Evolutionary conservation across 2,797 vertebrate species (phyloP), one percentile per base, ranked within the genome.

Genomic region (Tachyglossus aculeatus): DNA sequence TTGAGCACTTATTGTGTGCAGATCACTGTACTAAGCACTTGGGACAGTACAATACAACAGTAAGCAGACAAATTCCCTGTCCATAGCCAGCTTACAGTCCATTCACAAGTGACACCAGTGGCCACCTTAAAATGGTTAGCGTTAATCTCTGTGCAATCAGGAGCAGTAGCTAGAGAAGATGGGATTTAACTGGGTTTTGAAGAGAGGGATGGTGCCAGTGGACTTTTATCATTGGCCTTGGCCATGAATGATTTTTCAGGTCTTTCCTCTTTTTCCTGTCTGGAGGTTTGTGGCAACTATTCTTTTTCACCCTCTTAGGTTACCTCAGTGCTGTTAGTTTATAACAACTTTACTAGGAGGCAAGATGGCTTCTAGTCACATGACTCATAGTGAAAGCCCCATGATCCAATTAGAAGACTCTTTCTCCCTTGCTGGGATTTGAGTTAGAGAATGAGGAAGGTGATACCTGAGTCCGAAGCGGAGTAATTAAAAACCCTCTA

Each of bases 401-500:
- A 37, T 55, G 66, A 81, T 81, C 50, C 41, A 64, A 51, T 69
- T 61, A 71, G 32, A 68, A 78, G 66, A 62, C 19, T 14, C 40
- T 37, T 74, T 41, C n/a, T 76, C 24, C 59, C 59, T 73, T 40
- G 53, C 63, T 78, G 59, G 2, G 45, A 48, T 24, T 64, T 80
- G 80, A 61, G 56, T 71, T 50, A 64, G 71, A 48, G 27, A 31
- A 19, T 48, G 27, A 19, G 16, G 36, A 55, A 80, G 57, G 66
- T 44, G 59, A 81, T 76, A 83, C 71, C 80, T 67, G 71, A 71
- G 59, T 78, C 76, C 68, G 61, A 60, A 71, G 55, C 56, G 37
- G 48, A 78, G 76, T 69, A 78, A 87, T 87, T 81, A 87, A 80
- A 84, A 83, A 67, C 68, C 38, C 62, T 80, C 48, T 80, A 75